Base-by-base conservation (phyloP, 2,113 vertebrate genomes). In the Nestor notabilis region DNA sequence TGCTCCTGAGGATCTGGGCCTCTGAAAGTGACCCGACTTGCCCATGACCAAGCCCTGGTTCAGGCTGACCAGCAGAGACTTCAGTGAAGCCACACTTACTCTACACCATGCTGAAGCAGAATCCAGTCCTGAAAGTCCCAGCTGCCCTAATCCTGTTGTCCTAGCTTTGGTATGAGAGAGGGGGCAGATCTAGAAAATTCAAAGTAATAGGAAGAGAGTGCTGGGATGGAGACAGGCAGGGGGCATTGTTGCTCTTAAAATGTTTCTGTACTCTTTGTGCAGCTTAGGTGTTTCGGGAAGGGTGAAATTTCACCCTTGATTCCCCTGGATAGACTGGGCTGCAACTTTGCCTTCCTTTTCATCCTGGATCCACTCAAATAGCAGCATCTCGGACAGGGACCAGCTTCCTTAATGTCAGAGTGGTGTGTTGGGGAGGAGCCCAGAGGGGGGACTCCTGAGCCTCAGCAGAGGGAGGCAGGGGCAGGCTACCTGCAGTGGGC, bases 201-300 rank as follows among this genome's bases (percentile, higher is more conserved):
- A 68, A 94, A 82, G 49, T 35, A 87, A 52, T 44, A 29, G 49
- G 41, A 87, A 64, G 55, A 50, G 27, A 78, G 24, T 0, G 0
- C 82, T 66, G 71, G 72, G 69, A 72, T 79, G 56, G 61, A 92
- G 86, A 89, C 94, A 97, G 96, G 83, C 92, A 95, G 96, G 96
- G 95, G 94, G 92, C 96, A 95, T 93, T 89, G 94, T 97, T 96
- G 96, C 92, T 95, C 95, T 89, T 95, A 84, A 95, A 97, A 96
- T 96, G 65, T 19, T 75, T 64, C 65, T 52, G 15, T 25, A n/a
- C 31, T 27, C 12, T n/a, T 19, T n/a, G 27, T 15, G 13, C 61
- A 52, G 47, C 58, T 84, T 44, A n/a, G 80, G 87, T 86, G 27
- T 90, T 94, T 75, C 82, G 66, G 63, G 37, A 87, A 76, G 52